Evolutionary conservation across 2,888 invertebrate species (phyloP).

Genomic region (Drosophila kambysellisi): DNA sequence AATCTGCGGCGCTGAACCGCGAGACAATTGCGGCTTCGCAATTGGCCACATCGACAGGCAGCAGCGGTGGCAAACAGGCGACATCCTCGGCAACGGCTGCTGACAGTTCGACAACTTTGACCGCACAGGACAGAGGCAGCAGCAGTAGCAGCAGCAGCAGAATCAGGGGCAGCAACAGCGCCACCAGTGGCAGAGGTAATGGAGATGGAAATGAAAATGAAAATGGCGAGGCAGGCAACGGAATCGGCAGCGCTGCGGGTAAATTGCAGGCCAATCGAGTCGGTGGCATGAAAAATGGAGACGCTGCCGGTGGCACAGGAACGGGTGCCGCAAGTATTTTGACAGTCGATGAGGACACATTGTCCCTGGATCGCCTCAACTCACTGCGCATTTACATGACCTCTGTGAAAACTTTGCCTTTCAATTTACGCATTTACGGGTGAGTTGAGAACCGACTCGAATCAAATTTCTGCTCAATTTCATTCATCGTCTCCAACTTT

Average conservation of each 20-base stretch:
- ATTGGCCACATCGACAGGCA: slow-evolving; percentile 84
- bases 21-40: slow-evolving; percentile 85
- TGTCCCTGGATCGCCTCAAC: slow-evolving; percentile 84
- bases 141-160: slow-evolving; percentile 59
- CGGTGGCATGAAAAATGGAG: slow-evolving; percentile 16
- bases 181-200: slow-evolving; percentile 29
- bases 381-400: slow-evolving; percentile 85
- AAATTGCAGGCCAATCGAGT: slow-evolving; percentile 56
- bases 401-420: slow-evolving; percentile 84
- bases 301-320: slow-evolving; percentile 31
- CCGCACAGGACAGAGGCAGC: slow-evolving; percentile 63
- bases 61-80: slow-evolving; percentile 66
- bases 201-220: slow-evolving; percentile 32
- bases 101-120: slow-evolving; percentile 73
- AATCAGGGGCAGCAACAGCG: slow-evolving; percentile 43
- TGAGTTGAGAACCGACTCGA: slow-evolving; percentile 69
- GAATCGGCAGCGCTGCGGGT: slow-evolving; percentile 62
- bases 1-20: slow-evolving; percentile 85
- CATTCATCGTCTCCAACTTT: background rate
- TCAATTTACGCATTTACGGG: slow-evolving; percentile 85
- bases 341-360: slow-evolving; percentile 83
- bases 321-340: slow-evolving; percentile 66
- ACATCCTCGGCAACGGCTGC: slow-evolving; percentile 67
- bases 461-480: slow-evolving; percentile 32
- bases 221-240: slow-evolving; percentile 60